Base-by-base conservation (phyloP, 2,888 invertebrate genomes). In the Zele albiditarsus region DNA sequence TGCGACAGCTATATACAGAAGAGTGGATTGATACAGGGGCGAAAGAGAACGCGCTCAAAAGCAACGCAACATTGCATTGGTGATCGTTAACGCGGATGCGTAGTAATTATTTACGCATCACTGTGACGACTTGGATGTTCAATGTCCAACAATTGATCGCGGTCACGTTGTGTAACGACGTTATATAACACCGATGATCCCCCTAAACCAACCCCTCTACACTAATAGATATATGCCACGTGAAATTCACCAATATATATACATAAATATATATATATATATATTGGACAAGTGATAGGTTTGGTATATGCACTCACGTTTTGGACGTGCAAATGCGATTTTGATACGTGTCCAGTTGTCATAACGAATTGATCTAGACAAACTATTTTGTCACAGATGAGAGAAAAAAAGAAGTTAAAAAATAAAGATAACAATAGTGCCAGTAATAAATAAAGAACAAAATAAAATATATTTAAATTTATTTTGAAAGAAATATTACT, bases 81-180 rank as follows among this genome's bases (percentile, higher is more conserved):
- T 73, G 80, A 78, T 80, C 80, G 78, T 79, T 79, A 78, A 79
- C 78, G 76, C 78, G 70, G 20, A 78, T 71, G 60, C 73, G 70
- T 33, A 65, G 80, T 81, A 83, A 84, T 84, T 84, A 84, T 84
- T 84, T 82, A 81, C 81, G 78, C 82, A 82, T 79, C 77, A 73
- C 75, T 80, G 75, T 82, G 76, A 77, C 71, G 72, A 77, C 74
- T 78, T 78, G 53, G 53, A 53, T 53, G 53, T 53, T n/a, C 20
- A 53, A 53, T 20, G 53, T 53, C 63, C 76, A 71, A 49, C 33
- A 69, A 53, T 69, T 63, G 69, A 63, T 57, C 74, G 74, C 38
- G 60, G 70, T 65, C 70, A 23, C 27, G 14, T 46, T 67, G 31
- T 57, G 42, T 65, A 60, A 42, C 31, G 67, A 14, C 57, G 66